phyloP scores from a whole-genome alignment of 2,797 vertebrate species.

The Simalia tracyae region DNA sequence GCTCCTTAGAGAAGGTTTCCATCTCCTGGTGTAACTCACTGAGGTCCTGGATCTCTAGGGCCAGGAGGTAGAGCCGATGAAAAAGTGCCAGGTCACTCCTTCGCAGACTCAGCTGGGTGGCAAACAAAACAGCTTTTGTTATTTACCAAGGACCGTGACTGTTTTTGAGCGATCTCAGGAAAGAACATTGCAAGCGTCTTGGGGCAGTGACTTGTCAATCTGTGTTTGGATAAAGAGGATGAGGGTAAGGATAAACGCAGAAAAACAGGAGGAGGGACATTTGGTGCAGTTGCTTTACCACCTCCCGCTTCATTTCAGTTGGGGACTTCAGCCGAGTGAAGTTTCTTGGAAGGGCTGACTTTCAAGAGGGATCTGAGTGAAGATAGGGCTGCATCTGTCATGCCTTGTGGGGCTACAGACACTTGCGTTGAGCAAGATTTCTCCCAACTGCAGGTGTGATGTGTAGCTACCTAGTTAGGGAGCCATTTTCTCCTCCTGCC shows the following conservation, averaged over 20 bases:
- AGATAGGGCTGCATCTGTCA: too few relatives aligned
- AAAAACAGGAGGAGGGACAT: background rate
- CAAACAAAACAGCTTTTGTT: background rate
- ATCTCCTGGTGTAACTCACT: constrained; percentile 45
- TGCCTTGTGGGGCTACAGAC: background rate
- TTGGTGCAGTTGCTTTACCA: background rate
- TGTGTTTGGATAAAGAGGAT: too few relatives aligned
- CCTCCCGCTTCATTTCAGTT: background rate
- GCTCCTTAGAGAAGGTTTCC: background rate
- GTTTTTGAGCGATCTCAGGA: too few relatives aligned
- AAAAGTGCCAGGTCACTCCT: constrained; percentile 47
- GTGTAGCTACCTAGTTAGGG: too few relatives aligned
- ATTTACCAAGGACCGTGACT: too few relatives aligned
- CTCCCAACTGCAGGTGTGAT: background rate
- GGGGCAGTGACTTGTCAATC: too few relatives aligned
- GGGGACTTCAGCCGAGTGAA: too few relatives aligned
- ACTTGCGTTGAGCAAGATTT: background rate
- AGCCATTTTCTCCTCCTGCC: too few relatives aligned
- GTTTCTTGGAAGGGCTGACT: too few relatives aligned
- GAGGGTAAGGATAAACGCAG: background rate
- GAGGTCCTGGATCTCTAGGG: constrained; percentile 53
- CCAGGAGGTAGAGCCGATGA: constrained; percentile 52
- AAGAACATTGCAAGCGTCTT: too few relatives aligned
- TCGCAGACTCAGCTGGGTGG: constrained; percentile 31
- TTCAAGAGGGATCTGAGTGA: too few relatives aligned